Conservation (phyloP, 2,888 invertebrate genomes). For the Scaptomyza reducta region DNA sequence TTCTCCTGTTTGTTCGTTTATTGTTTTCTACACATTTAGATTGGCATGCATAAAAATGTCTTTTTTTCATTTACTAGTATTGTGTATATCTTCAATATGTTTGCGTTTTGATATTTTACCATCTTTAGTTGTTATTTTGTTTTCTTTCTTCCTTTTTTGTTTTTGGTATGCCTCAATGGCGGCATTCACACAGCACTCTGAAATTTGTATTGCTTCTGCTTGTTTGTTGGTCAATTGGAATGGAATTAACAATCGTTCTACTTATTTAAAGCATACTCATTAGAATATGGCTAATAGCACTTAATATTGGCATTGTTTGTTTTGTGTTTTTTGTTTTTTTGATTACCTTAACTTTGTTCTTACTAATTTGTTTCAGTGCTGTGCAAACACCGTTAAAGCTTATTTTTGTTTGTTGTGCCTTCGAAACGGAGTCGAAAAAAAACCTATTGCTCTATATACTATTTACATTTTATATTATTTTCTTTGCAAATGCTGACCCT, state of each 20-base stretch:
- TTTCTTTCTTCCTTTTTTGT: background rate
- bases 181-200: slow-evolving; percentile 31
- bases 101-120: slow-evolving; percentile 42
- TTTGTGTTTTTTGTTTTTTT: background rate
- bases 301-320: slow-evolving; percentile 6
- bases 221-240: slow-evolving; percentile 44
- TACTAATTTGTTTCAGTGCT: slow-evolving; percentile 4
- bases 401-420: slow-evolving; percentile 33
- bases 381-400: slow-evolving; percentile 23
- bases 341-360: background rate
- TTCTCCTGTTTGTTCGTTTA: slow-evolving; percentile 22
- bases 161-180: slow-evolving; percentile 1
- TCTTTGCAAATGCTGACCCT: slow-evolving; percentile 14
- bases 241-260: slow-evolving; percentile 24
- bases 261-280: slow-evolving; percentile 14
- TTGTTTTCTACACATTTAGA: slow-evolving; percentile 74
- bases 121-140: slow-evolving; percentile 7
- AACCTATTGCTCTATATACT: slow-evolving; percentile 43
- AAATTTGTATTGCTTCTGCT: slow-evolving; percentile 29
- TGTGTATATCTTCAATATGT: slow-evolving; percentile 41
- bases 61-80: slow-evolving; percentile 21
- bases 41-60: slow-evolving; percentile 75
- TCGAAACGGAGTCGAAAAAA: slow-evolving; percentile 27
- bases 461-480: slow-evolving; percentile 29
- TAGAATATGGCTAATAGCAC: slow-evolving; percentile 1